Conservation (phyloP, 2,888 invertebrate species). For the Operophtera brumata region DNA sequence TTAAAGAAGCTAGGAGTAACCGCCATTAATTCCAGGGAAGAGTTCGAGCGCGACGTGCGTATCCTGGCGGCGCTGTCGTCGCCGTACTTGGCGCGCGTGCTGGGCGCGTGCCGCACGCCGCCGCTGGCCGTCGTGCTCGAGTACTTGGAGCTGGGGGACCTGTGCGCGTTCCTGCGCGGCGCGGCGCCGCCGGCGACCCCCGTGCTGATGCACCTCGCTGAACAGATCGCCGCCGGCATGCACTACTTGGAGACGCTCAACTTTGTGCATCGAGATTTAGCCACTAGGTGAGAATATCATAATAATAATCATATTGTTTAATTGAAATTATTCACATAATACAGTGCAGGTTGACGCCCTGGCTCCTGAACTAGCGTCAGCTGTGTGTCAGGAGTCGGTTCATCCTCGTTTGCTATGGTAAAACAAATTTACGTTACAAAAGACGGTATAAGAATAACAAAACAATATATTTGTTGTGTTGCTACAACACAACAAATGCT, state of each 20-base stretch:
- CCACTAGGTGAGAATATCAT: slow-evolving; percentile 82
- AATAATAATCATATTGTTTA: no score
- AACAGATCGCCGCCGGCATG: slow-evolving; percentile 95
- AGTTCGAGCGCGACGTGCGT: slow-evolving; percentile 92
- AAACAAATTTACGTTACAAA: no score
- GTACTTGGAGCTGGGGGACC: slow-evolving; percentile 90
- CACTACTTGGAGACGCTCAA: slow-evolving; percentile 93
- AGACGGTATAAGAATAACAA: no score
- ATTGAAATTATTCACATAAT: no score
- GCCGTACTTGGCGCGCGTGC: slow-evolving; percentile 87
- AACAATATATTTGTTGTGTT: no score
- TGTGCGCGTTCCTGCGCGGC: slow-evolving; percentile 89
- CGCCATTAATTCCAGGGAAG: slow-evolving; percentile 72
- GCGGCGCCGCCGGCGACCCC: slow-evolving; percentile 85
- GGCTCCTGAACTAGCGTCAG: no score
- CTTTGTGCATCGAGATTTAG: slow-evolving; percentile 94
- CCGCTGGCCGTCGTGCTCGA: slow-evolving; percentile 91
- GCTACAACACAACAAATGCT: no score
- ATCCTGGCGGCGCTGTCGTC: slow-evolving; percentile 91
- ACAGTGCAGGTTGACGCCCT: no score
- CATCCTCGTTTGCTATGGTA: no score
- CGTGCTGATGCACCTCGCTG: slow-evolving; percentile 88
- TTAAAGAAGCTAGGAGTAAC: no score
- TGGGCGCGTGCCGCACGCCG: slow-evolving; percentile 88
- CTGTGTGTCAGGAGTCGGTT: no score